These are phyloP conservation scores for Tuberolachnus salignus DNA, from an alignment of 2,888 invertebrate genomes.

Conservation along the genomic window DNA sequence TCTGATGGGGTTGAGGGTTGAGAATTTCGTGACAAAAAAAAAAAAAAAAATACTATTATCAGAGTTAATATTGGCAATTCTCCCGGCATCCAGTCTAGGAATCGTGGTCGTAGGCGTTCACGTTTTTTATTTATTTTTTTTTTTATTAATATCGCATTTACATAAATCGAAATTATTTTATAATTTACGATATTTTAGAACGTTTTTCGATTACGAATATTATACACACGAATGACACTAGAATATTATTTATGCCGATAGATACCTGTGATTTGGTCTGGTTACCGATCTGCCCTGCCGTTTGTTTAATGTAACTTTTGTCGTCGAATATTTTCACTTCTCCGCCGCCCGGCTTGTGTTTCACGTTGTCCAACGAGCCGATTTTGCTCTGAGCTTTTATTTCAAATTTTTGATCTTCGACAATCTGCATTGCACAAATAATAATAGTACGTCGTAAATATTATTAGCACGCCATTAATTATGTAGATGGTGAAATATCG, in stretches of 20 bases:
- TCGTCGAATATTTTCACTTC: constrained; percentile 93
- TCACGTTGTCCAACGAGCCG: constrained; percentile 88
- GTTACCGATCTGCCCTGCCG: constrained; percentile 58
- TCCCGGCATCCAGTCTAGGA: too few relatives aligned
- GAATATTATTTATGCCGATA: neutral
- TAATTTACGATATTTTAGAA: neutral
- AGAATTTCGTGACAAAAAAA: too few relatives aligned
- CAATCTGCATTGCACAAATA: constrained; percentile 63
- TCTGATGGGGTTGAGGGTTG: too few relatives aligned
- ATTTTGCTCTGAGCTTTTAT: constrained; percentile 92
- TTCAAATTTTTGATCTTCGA: constrained; percentile 87
- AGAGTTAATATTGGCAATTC: too few relatives aligned
- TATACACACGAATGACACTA: too few relatives aligned
- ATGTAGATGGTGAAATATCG: neutral
- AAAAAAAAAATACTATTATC: too few relatives aligned
- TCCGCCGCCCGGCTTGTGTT: constrained; percentile 90
- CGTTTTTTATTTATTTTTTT: too few relatives aligned
- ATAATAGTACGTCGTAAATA: neutral
- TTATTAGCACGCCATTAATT: neutral
- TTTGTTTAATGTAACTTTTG: constrained; percentile 86
- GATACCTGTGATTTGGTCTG: constrained; percentile 55
- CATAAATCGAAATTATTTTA: neutral
- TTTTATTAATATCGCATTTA: too few relatives aligned
- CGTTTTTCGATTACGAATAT: neutral
- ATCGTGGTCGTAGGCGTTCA: too few relatives aligned